phyloP scores from a whole-genome alignment of 2,888 invertebrate genomes.

The Troilus luridus region DNA sequence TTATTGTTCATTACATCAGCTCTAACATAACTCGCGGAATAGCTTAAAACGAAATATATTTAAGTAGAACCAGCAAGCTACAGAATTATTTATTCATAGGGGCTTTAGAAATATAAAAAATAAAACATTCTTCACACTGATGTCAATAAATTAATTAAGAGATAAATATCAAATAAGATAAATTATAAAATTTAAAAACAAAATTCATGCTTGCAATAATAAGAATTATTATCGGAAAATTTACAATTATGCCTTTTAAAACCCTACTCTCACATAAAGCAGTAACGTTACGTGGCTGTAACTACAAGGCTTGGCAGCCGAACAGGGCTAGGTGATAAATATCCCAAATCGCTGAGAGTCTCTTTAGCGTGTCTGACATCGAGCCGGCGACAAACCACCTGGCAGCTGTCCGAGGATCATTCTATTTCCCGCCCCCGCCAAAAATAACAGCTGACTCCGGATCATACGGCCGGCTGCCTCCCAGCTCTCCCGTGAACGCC shows the following conservation, averaged over 20 bases:
- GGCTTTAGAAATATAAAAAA: too few relatives aligned
- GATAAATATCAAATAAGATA: too few relatives aligned
- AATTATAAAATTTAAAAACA: too few relatives aligned
- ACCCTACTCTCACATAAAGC: not conserved
- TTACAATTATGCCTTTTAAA: not conserved
- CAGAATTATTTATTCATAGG: too few relatives aligned
- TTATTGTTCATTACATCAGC: too few relatives aligned
- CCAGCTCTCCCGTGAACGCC: constrained; percentile 19
- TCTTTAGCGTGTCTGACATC: constrained; percentile 5
- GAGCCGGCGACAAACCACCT: constrained; percentile 31
- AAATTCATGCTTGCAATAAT: too few relatives aligned
- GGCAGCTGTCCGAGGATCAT: constrained; percentile 24
- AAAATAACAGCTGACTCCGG: constrained; percentile 30
- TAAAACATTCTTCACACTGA: too few relatives aligned
- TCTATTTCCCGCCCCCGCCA: constrained; percentile 41
- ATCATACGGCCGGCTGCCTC: constrained; percentile 13
- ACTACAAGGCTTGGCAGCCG: not conserved
- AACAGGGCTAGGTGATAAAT: constrained; percentile 4
- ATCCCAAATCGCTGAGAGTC: not conserved
- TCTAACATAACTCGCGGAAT: too few relatives aligned
- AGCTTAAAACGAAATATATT: too few relatives aligned
- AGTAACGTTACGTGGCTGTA: not conserved
- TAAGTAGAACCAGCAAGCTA: too few relatives aligned
- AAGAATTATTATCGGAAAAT: not conserved
- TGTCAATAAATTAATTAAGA: too few relatives aligned